Evolutionary conservation across 2,113 vertebrate genomes (phyloP), one percentile per base, ranked within the genome.

Genomic region (Eleginops maclovinus): DNA sequence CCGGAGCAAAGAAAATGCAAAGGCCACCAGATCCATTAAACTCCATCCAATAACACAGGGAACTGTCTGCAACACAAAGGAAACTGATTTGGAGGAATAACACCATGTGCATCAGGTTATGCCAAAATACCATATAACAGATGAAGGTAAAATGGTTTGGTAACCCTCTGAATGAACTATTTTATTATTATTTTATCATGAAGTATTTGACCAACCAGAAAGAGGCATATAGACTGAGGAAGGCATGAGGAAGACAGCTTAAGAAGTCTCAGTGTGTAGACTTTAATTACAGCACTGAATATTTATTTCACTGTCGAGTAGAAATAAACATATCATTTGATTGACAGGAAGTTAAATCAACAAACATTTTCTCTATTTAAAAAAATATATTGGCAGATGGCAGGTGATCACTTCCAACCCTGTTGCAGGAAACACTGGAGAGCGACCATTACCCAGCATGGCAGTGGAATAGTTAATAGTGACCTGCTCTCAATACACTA

Each of bases 21-120:
- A 89, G 89, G 84, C 85, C 85, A 85, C 60, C 75, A 75, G 82
- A 89, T 83, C 86, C 89, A 89, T 91, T 90, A 87, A 91, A 90
- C 59, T 80, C 72, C 56, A 79, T 77, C 82, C 68, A 80, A 54
- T 72, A 83, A 86, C 78, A 86, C 47, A 5, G 44, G 31, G 55
- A n/a, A 64, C 65, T 24, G 67, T 72, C 62, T 77, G 28, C 51
- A 66, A 14, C 54, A 66, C 65, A 76, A 79, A 79, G 50, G 60
- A 70, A 16, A 11, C 62, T 50, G 11, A 59, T 71, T 43, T 44
- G 63, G 56, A 15, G 68, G 83, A 81, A 74, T 43, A 85, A 66
- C 67, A 77, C 31, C 1, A 36, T 36, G 31, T 1, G 26, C 12
- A 16, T 26, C 24, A 81, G 24, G 36, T 47, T 68, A 59, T 65